phyloP scores from a whole-genome alignment of 2,113 vertebrate species.

The Trochalopteron elliotii region DNA sequence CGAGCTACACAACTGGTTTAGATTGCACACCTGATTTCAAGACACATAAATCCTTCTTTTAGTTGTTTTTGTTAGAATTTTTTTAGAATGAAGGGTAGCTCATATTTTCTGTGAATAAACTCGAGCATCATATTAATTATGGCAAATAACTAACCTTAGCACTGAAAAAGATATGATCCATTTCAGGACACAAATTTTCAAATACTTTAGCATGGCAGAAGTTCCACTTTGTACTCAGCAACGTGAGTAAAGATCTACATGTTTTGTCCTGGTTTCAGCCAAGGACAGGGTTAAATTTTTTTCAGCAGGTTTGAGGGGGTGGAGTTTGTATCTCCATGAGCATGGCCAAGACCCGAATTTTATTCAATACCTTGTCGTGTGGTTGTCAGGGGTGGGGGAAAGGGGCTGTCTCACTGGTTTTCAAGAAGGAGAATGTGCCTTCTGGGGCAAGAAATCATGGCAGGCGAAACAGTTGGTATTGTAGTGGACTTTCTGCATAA shows the following conservation, averaged over 20 bases:
- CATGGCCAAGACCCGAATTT: background rate
- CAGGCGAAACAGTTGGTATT: fast-evolving
- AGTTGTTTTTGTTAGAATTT: background rate
- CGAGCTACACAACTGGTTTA: background rate
- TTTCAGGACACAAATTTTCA: background rate
- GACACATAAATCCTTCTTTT: background rate
- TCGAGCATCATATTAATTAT: background rate
- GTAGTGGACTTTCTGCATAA: background rate
- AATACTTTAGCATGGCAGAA: background rate
- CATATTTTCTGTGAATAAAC: background rate
- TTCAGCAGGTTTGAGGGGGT: background rate
- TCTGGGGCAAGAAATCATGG: background rate
- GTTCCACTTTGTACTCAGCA: background rate
- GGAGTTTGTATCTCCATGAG: background rate
- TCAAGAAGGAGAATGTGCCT: background rate
- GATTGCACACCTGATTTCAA: background rate
- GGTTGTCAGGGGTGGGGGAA: too few relatives aligned
- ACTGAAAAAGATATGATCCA: background rate
- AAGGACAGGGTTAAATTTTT: background rate
- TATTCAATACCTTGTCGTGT: background rate
- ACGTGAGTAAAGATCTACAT: background rate
- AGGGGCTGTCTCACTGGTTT: background rate
- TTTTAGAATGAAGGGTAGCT: background rate
- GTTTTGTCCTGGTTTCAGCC: background rate
- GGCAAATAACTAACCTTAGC: background rate